Conservation (phyloP, 2,888 invertebrate genomes). For the Fragum whitleyi region DNA sequence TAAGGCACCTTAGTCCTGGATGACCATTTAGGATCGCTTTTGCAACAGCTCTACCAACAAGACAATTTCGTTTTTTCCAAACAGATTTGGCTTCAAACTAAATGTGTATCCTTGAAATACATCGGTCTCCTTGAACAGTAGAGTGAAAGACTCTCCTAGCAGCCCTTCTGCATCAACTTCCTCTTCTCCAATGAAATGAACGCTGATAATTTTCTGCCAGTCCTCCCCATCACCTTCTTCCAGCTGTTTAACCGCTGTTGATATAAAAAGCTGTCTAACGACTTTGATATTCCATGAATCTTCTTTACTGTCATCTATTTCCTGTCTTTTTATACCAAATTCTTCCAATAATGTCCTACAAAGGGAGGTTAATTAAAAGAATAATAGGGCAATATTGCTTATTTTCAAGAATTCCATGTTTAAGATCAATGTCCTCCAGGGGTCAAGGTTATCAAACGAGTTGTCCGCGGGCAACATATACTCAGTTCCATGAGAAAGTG, state of each 20-base stretch:
- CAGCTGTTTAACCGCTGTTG: not conserved
- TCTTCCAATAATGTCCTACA: not conserved
- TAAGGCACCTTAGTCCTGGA: too few species aligned
- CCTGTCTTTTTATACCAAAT: not conserved
- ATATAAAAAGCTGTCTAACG: not conserved
- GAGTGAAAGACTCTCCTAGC: not conserved
- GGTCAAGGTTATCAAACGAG: too few species aligned
- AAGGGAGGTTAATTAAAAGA: too few species aligned
- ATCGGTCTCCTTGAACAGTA: not conserved
- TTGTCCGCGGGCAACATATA: too few species aligned
- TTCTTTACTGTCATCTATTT: not conserved
- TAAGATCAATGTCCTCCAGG: too few species aligned
- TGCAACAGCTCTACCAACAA: too few species aligned
- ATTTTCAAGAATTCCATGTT: too few species aligned
- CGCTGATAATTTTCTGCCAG: not conserved
- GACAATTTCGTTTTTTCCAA: not conserved
- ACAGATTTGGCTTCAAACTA: not conserved
- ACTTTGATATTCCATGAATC: not conserved
- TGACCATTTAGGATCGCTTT: too few species aligned
- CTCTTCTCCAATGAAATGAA: not conserved
- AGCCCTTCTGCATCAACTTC: not conserved
- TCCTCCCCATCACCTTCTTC: not conserved
- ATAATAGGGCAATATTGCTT: too few species aligned
- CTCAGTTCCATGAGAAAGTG: too few species aligned
- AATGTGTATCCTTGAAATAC: not conserved